Base-by-base conservation (phyloP, 2,888 invertebrate genomes). In the Ametastegia equiseti region DNA sequence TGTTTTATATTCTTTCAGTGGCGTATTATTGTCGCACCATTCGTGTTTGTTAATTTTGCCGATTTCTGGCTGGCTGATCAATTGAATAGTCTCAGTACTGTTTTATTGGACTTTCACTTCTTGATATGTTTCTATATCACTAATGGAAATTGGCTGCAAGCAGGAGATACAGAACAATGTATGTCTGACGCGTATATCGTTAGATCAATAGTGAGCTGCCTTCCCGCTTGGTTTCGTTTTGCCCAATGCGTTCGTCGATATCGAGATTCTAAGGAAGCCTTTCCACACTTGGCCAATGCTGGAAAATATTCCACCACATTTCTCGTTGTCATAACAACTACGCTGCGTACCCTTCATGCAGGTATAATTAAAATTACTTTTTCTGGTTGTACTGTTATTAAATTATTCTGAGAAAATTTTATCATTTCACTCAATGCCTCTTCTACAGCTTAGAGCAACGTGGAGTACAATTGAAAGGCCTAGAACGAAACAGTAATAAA, bases 61-160 rank as follows among this genome's bases (percentile, higher is more conserved):
- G 99, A 99, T 93, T 99, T 99, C 94, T 99, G 99, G 99, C 95
- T 99, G 91, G 99, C 98, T 5, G 99, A 99, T 93, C 99, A 99
- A 92, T 93, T 99, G 89, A 99, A 98, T 92, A 98, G 98, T 80
- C 94, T 99, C 84, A 96, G 95, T 0, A 96, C 96, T 0, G 97
- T 98, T 3, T 95, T 99, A 85, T 93, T 98, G 15, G 99, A 99
- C 92, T 96, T 99, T 89, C 98, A 99, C 88, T 99, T 97, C 92
- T 94, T 99, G 84, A 92, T 97, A 39, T 98, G 99, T 88, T 98
- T 98, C 92, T 99, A 99, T 90, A 93, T 95, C 2, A 95, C 95
- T 0, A 96, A 96, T 85, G 94, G 94, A 4, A 94, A 96, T 89
- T 97, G 96, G 96, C 93, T 94, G 67, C 92, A 94, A 83, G 95